These are phyloP conservation scores for Melieria picta DNA, from an alignment of 2,888 invertebrate genomes.

Conservation along the genomic window DNA sequence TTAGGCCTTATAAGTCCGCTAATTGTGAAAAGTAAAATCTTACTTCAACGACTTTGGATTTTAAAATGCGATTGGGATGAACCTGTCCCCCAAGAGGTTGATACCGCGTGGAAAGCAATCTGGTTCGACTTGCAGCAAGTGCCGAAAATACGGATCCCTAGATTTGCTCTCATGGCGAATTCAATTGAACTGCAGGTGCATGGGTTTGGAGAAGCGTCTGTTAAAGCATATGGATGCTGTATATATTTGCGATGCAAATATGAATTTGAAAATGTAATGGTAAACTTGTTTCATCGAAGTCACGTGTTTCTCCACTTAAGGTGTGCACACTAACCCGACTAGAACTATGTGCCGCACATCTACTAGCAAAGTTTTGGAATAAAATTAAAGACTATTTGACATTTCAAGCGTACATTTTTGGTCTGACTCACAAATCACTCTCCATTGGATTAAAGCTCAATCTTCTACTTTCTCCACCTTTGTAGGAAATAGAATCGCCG, in stretches of 20 bases:
- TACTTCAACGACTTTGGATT: slow-evolving; percentile 26
- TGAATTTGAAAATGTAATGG: background rate
- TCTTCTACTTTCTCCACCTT: slow-evolving; percentile 33
- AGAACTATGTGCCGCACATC: slow-evolving; percentile 37
- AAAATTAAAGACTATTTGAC: slow-evolving; percentile 6
- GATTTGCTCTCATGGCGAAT: slow-evolving; percentile 22
- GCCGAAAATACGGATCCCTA: background rate
- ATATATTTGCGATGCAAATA: slow-evolving; percentile 31
- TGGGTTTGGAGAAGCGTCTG: slow-evolving; percentile 37
- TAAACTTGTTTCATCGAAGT: slow-evolving; percentile 37
- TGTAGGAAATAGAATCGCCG: slow-evolving; percentile 39
- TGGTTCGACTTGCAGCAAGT: slow-evolving; percentile 3
- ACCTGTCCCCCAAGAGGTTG: slow-evolving; percentile 21
- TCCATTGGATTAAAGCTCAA: slow-evolving; percentile 37
- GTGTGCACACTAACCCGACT: slow-evolving; percentile 37
- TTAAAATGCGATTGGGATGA: slow-evolving; percentile 31
- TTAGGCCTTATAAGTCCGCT: slow-evolving; percentile 27
- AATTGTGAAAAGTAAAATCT: slow-evolving; percentile 25
- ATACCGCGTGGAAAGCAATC: slow-evolving; percentile 20
- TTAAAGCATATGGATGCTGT: slow-evolving; percentile 38
- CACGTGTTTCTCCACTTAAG: slow-evolving; percentile 39
- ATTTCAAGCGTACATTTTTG: slow-evolving; percentile 23
- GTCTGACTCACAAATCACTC: slow-evolving; percentile 37
- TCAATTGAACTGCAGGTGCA: slow-evolving; percentile 27
- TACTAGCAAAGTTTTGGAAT: slow-evolving; percentile 34